Evolutionary conservation across 53 echinoderm and acorn worm genomes (phyloP), one percentile per base, ranked within the genome.

Genomic region (Crossaster papposus): DNA sequence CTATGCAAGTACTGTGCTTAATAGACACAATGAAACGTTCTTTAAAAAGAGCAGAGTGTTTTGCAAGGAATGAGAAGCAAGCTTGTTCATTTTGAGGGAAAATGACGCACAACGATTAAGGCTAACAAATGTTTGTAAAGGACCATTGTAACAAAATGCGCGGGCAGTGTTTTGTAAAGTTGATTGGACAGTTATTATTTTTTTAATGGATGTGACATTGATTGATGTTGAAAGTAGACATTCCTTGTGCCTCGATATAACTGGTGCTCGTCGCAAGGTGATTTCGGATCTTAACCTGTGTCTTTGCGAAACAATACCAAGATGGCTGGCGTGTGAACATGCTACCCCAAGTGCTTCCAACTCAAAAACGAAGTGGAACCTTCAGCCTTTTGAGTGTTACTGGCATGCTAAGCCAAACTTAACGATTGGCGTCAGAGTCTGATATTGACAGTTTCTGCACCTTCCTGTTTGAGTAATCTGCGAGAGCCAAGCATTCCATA

Each of bases 31-130:
- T 15, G 24, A 26, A 51, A 1, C 23, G 15, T 15, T 51, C n/a
- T 51, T 20, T 26, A 2, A 7, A 52, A 68, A 68, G 68, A 29
- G 29, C 70, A 70, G 74, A 73, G 35, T 35, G 35, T 17, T 73
- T 33, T 17, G 74, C 74, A 34, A 31, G 58, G 28, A 33, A 44
- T 44, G 44, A 36, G 33, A 73, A 73, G 74, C 36, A 10, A 73
- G 33, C 2, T 13, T 28, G 13, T 70, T 70, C 23, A n/a, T n/a
- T 62, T 62, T 6, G 62, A 23, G 62, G 28, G 4, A 68, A 26
- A 68, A 68, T 68, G n/a, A 68, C 68, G 68, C 68, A 68, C 68
- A 68, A 62, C 5, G 68, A 68, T 68, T 23, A 68, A 11, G 68
- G 22, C 17, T 14, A 58, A 58, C 58, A 68, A 4, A 17, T 13